Evolutionary conservation across 2,113 vertebrate species (phyloP).

Genomic region (Anthoscopus minutus): DNA sequence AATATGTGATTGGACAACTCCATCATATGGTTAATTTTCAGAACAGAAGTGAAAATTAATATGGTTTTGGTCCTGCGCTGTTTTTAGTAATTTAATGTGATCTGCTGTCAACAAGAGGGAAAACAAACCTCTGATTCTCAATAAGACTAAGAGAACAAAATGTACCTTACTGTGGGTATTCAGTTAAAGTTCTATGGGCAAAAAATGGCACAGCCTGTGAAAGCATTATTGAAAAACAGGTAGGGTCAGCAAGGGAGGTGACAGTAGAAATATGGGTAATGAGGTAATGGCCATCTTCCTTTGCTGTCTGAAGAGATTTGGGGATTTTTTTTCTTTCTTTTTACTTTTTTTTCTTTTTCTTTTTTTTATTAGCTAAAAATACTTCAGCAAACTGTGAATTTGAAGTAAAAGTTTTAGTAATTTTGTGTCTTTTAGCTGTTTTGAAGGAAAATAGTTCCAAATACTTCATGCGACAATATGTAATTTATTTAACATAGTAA

Average conservation of each 20-base stretch:
- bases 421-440: background rate
- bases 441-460: background rate
- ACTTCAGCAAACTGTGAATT: background rate
- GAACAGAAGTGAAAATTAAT: constrained; percentile 13
- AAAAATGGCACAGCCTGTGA: background rate
- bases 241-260: background rate
- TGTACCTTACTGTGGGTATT: background rate
- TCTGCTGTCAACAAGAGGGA: background rate
- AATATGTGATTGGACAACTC: background rate
- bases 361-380: background rate
- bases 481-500: background rate
- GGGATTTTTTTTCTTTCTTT: background rate
- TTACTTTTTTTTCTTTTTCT: too few species aligned
- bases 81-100: constrained; percentile 26
- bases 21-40: background rate
- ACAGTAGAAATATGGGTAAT: background rate
- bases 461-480: background rate
- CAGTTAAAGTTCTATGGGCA: background rate
- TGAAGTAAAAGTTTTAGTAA: background rate
- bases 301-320: background rate
- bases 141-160: background rate
- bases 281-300: background rate
- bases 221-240: background rate
- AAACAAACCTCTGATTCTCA: constrained; percentile 2
- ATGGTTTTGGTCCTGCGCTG: background rate